Evolutionary conservation across 2,888 invertebrate genomes (phyloP), one percentile per base, ranked within the genome.

Genomic region (Epirrita christyi): DNA sequence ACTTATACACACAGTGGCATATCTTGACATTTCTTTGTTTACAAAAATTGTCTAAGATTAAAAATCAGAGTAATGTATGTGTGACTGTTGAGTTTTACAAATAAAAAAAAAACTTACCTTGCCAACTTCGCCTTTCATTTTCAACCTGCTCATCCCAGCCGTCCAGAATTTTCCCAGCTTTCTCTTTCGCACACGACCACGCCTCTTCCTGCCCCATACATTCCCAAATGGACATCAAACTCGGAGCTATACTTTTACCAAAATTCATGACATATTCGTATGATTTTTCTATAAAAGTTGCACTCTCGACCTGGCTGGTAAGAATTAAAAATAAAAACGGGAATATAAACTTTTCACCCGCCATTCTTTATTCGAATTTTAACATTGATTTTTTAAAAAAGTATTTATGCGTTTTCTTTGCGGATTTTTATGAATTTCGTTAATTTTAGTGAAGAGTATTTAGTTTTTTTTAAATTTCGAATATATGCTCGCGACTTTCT

Each of bases 181-280:
- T 92, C 59, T 92, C 86, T 36, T 86, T 87, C 3, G 93, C 92
- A 84, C 94, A 94, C 7, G 74, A 73, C 93, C 93, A 93, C 7
- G 92, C 86, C 34, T 93, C 85, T 0, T 85, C 76, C 8, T 89
- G 83, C 0, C 87, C 81, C 34, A 93, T 85, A 76, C 94, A 94
- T 61, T 93, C 86, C 53, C 93, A 75, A 48, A 94, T 73, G 2
- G 93, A 87, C 81, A 93, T 78, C 46, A 94, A 88, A 77, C 91
- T 92, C 1, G 93, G 93, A 32, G 88, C 88, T 38, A 90, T 69
- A 72, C 70, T 86, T 53, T 85, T 88, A 0, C 90, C 88, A 3
- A 88, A 72, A 75, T 73, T 88, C 68, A 86, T 72, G 7, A 91
- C 80, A 79, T 88, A 90, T 21, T 88, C 86, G 51, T 88, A 91